Evolutionary conservation across 2,888 invertebrate genomes (phyloP), one percentile per base, ranked within the genome.

Genomic region (Meghimatium bilineatum): DNA sequence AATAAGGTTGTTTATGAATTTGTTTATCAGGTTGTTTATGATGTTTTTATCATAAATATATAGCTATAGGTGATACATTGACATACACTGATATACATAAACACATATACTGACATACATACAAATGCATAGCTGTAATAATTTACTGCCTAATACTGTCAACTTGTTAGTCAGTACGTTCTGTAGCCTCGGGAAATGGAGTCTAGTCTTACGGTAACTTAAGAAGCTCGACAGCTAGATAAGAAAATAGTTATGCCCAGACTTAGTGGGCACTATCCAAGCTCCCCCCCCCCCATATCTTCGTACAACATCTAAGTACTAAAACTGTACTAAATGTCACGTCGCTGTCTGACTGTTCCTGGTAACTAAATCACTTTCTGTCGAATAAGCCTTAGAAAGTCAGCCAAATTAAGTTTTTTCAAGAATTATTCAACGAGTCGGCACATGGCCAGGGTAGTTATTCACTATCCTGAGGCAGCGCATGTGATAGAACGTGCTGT

Each of bases 341-440:
- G 72, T 74, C 12, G 44, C 72, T 44, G n/a, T n/a, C 44, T 44
- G 49, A 26, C 44, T n/a, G 44, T n/a, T 49, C 49, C 29, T 74
- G 49, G 49, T 49, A 74, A 74, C 72, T 49, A 44, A 49, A 44
- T 74, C 72, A 74, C n/a, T 74, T 74, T 74, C 72, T 74, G 44
- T 74, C 72, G 12, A 74, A 74, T 74, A 49, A 74, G 49, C 72
- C 49, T 44, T 74, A 49, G 72, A 74, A 74, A 49, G n/a, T 49
- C 49, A 74, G 72, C 49, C 49, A 74, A 74, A 74, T 74, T 74
- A 74, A 74, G 49, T 49, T 74, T 74, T 74, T 71, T 23, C 69
- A 74, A 49, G 49, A 29, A 74, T 49, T 36, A 74, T 49, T 74
- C 72, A 12, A n/a, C 29, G 38, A 71, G 44, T 38, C 26, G 32